Percentiles rank a stretch among this genome's conserved stretches.
phyloP scores from a whole-genome alignment of 2,797 vertebrate species.

The Chaetodon trifasciatus region DNA sequence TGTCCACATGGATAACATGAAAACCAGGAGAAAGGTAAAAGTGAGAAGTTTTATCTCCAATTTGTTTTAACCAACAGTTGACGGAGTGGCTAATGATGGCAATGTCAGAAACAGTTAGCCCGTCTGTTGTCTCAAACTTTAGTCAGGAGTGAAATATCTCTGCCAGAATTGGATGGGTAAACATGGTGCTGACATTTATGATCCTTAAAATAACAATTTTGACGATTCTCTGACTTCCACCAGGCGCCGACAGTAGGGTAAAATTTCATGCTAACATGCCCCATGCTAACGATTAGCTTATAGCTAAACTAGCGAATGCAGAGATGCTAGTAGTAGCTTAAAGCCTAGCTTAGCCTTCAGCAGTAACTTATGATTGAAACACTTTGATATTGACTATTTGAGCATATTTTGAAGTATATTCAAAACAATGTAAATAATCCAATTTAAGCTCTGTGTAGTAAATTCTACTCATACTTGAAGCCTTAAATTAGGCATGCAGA shows the following conservation, averaged over 20 bases:
- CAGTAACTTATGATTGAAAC: too few relatives aligned
- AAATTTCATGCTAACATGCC: not conserved
- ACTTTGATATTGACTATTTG: too few relatives aligned
- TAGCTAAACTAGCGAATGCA: not conserved
- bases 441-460: too few relatives aligned
- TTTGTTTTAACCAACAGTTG: not conserved
- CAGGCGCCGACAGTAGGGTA: not conserved
- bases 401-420: too few relatives aligned
- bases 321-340: not conserved
- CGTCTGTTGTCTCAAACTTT: not conserved
- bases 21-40: not conserved
- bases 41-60: not conserved
- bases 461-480: too few relatives aligned
- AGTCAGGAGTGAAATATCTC: not conserved
- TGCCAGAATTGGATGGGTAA: not conserved
- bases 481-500: too few relatives aligned
- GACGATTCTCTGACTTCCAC: not conserved
- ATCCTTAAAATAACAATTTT: not conserved
- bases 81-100: not conserved
- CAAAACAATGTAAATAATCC: too few relatives aligned
- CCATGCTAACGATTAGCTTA: not conserved
- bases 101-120: not conserved
- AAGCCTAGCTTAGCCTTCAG: too few relatives aligned
- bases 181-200: not conserved
- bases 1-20: not conserved